Percentiles rank a stretch among this genome's conserved stretches.
Evolutionary conservation across 1,140 invertebrate species (phyloP).

Genomic region (Halesus radiatus): DNA sequence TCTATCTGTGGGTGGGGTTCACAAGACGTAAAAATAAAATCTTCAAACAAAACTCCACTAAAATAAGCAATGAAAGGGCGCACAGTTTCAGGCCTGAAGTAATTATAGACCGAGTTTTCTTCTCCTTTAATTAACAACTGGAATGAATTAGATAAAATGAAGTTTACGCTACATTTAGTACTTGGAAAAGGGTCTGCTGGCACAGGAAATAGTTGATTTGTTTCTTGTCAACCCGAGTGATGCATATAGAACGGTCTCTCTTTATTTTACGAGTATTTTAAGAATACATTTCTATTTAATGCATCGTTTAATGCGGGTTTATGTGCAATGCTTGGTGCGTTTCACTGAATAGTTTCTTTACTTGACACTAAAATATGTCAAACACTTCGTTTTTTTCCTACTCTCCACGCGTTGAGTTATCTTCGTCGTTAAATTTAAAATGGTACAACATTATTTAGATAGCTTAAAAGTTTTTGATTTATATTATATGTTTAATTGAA

Average conservation of each 20-base stretch:
- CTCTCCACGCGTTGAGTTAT: neutral
- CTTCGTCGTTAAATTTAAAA: neutral
- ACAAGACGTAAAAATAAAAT: neutral
- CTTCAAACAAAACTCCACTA: no score
- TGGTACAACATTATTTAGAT: no score
- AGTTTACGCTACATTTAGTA: slow-evolving; percentile 21
- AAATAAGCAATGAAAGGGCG: neutral
- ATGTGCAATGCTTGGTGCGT: neutral
- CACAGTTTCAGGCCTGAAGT: neutral
- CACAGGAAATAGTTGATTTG: slow-evolving; percentile 24
- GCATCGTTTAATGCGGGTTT: slow-evolving; percentile 17
- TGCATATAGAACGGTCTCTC: neutral
- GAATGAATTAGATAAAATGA: slow-evolving; percentile 18
- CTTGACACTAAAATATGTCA: no score
- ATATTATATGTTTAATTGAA: no score
- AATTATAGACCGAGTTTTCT: neutral
- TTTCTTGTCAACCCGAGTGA: neutral
- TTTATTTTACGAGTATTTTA: slow-evolving; percentile 13
- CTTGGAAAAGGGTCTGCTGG: neutral
- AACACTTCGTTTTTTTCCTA: neutral
- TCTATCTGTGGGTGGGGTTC: neutral
- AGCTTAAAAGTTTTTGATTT: no score
- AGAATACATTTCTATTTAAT: slow-evolving; percentile 14
- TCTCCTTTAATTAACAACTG: slow-evolving; percentile 22
- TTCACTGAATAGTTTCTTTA: neutral